These are phyloP conservation scores for Calliopsis andreniformis DNA, from an alignment of 1,140 invertebrate genomes.

Conservation along the genomic window DNA sequence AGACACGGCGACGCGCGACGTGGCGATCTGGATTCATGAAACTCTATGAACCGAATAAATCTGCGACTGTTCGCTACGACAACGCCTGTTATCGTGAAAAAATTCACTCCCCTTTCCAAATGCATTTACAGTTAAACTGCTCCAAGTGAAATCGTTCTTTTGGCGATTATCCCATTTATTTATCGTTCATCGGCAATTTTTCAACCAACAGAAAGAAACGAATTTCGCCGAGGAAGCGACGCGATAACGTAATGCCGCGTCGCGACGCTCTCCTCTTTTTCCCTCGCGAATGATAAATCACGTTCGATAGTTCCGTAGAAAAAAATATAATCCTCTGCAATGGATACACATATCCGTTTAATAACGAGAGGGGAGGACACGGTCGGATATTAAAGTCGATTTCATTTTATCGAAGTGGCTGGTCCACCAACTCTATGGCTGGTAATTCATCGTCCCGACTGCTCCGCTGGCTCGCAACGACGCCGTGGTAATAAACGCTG, in stretches of 20 bases:
- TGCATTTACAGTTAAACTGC: not conserved
- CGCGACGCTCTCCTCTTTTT: not conserved
- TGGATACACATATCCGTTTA: conserved; percentile 16
- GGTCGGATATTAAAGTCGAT: conserved; percentile 34
- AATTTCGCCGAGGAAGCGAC: conserved; percentile 1
- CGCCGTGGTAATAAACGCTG: conserved; percentile 12
- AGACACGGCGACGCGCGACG: too few species aligned
- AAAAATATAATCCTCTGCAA: conserved; percentile 14
- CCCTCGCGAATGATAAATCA: conserved; percentile 13
- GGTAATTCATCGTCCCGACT: conserved; percentile 20
- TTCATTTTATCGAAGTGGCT: conserved; percentile 21
- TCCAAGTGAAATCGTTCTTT: not conserved
- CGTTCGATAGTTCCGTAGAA: not conserved
- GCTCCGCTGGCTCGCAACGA: not conserved
- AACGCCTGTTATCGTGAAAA: not conserved
- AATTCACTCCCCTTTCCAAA: not conserved
- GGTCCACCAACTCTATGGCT: conserved; percentile 20
- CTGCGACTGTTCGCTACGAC: too few species aligned
- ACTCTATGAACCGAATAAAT: too few species aligned
- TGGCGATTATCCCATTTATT: conserved; percentile 4
- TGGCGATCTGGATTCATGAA: too few species aligned
- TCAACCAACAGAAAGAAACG: not conserved
- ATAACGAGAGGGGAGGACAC: conserved; percentile 19
- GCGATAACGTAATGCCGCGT: not conserved
- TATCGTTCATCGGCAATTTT: not conserved